Conservation (phyloP, 2,113 vertebrate species). For the Mormyrus lacerda region DNA sequence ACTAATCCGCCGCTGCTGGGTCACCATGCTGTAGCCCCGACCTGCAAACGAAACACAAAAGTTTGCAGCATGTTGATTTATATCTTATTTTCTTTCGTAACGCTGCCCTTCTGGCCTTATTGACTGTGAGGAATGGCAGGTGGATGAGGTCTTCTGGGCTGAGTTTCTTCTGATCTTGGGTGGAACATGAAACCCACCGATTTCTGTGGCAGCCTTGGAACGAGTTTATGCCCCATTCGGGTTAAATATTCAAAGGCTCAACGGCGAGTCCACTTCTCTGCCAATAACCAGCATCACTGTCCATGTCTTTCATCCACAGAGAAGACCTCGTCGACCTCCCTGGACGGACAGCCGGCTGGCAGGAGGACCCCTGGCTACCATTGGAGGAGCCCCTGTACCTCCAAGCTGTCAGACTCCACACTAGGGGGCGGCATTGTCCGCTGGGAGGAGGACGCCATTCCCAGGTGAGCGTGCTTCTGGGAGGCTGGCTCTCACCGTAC, state of each 20-base stretch:
- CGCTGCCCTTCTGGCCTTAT: not conserved
- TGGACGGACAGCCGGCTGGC: constrained; percentile 22
- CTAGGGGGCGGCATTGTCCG: constrained; percentile 55
- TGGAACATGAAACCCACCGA: not conserved
- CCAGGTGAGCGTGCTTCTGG: constrained; percentile 67
- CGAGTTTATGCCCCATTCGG: not conserved
- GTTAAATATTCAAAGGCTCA: not conserved
- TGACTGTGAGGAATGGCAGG: not conserved
- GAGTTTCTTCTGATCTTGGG: not conserved
- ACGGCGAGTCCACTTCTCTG: not conserved
- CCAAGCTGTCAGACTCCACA: constrained; percentile 62
- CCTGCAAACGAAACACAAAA: constrained; percentile 27
- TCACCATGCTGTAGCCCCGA: constrained; percentile 9
- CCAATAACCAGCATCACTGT: not conserved
- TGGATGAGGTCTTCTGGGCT: not conserved
- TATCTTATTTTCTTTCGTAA: not conserved
- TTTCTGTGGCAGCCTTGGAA: not conserved
- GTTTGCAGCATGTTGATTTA: not conserved
- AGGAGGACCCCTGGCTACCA: constrained; percentile 26
- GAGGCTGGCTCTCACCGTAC: not conserved
- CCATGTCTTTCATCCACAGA: constrained; percentile 9
- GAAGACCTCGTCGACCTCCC: not conserved
- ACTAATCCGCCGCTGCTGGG: constrained; percentile 36
- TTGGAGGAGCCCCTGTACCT: constrained; percentile 47
- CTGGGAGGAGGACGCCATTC: constrained; percentile 82